Evolutionary conservation across 2,113 vertebrate species (phyloP).

Genomic region (Amazona guildingii): DNA sequence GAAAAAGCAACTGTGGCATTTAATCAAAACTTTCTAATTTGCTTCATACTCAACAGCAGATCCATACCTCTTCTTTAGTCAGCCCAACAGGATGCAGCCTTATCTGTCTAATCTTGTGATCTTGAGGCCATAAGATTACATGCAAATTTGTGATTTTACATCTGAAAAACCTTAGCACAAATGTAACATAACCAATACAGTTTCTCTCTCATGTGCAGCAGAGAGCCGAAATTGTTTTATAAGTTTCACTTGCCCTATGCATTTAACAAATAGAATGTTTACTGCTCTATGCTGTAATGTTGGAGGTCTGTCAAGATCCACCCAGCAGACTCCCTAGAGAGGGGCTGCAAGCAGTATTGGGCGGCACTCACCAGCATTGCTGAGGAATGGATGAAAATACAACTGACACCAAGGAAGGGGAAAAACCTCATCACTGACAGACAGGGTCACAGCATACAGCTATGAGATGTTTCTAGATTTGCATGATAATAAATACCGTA

Average conservation of each 20-base stretch:
- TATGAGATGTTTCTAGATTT: not conserved
- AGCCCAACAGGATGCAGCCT: not conserved
- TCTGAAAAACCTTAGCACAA: not conserved
- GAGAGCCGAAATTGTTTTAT: not conserved
- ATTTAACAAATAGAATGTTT: not conserved
- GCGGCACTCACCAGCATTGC: not conserved
- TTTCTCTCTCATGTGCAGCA: not conserved
- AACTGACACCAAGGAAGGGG: not conserved
- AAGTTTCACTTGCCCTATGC: fast-evolving
- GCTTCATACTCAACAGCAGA: not conserved
- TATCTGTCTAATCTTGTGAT: fast-evolving
- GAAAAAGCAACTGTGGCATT: not conserved
- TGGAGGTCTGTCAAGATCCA: not conserved
- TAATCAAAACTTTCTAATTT: not conserved
- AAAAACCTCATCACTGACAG: not conserved
- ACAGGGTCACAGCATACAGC: not conserved
- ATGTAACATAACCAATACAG: not conserved
- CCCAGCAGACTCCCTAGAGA: not conserved
- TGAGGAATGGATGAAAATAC: not conserved
- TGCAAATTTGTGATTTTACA: fast-evolving
- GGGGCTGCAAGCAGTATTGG: not conserved
- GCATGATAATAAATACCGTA: not conserved
- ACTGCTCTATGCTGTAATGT: not conserved
- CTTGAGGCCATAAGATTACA: not conserved
- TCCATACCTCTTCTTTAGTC: not conserved